Base-by-base conservation (phyloP, 2,113 vertebrate species). In the Scortum barcoo region DNA sequence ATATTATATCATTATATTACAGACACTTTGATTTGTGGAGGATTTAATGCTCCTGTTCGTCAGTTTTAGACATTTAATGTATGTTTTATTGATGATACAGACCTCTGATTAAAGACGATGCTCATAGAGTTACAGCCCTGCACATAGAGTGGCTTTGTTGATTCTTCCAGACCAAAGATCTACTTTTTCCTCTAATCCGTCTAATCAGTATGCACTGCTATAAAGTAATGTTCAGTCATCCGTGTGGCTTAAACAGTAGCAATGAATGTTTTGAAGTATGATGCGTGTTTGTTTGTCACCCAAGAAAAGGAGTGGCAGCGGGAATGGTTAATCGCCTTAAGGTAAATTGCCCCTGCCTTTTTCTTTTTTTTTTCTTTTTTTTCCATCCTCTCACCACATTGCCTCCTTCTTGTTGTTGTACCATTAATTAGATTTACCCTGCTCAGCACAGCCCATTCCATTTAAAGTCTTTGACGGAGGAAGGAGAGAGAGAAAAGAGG, bases 361-460 rank as follows among this genome's bases (percentile, higher is more conserved):
- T 62, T 44, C 70, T 78, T 46, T 84, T 46, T 83, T 87, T 78
- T 62, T 44, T 84, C 50, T 83, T 87, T 78, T 62, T 44, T 72
- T 78, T 46, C 44, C n/a, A n/a, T n/a, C 51, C 72, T 79, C 85
- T 81, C n/a, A 24, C 78, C 81, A 78, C 90, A 83, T 88, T 90
- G 87, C 83, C 76, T 89, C 83, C 79, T 76, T 82, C 86, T 83
- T 89, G 88, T 89, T 92, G 90, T 91, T 90, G 86, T 87, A 68
- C 80, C 80, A 83, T 92, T 92, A 94, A 95, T 95, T 94, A 90
- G 91, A 94, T 95, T 93, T 89, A 82, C 80, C 76, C 89, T 67
- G 78, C 86, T 90, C 91, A 81, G 87, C 67, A 71, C 72, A 80
- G 79, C 78, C 78, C 88, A 77, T 93, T 93, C 71, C 82, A 65